These are phyloP conservation scores for Sylvilagus floridanus DNA, from an alignment of 2,797 vertebrate species.

Conservation along the genomic window DNA sequence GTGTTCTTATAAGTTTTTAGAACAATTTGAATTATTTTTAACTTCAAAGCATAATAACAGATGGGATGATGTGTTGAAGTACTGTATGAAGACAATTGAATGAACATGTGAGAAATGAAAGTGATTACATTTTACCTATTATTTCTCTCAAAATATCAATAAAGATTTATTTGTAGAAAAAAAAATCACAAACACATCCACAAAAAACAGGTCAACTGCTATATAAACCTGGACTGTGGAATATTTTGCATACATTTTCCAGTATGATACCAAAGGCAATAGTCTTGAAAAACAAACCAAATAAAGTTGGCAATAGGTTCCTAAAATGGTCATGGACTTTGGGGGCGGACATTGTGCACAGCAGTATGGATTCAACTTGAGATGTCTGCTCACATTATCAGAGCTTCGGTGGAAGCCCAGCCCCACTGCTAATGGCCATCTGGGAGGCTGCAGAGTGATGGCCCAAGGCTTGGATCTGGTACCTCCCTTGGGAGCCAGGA, in stretches of 20 bases:
- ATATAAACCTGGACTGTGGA: not conserved
- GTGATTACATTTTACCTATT: not conserved
- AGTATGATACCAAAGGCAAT: not conserved
- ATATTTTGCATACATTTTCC: not conserved
- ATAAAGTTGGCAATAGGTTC: not conserved
- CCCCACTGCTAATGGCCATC: too few species aligned
- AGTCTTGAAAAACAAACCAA: not conserved
- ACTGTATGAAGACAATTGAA: not conserved
- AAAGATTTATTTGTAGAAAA: not conserved
- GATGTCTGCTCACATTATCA: too few species aligned
- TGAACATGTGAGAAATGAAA: slow-evolving; percentile 33
- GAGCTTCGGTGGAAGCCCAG: too few species aligned
- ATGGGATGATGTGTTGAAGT: slow-evolving; percentile 13
- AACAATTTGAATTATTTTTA: slow-evolving; percentile 23
- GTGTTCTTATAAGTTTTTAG: not conserved
- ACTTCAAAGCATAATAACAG: slow-evolving; percentile 20
- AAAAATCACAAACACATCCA: not conserved
- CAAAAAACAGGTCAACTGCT: not conserved
- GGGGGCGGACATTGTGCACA: not conserved
- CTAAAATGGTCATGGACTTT: not conserved
- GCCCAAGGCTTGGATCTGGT: too few species aligned
- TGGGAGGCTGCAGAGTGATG: too few species aligned
- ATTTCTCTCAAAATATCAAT: not conserved
- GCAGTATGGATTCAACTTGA: not conserved
- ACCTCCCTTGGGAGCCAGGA: too few species aligned